phyloP scores from a whole-genome alignment of 2,888 invertebrate genomes.

The Ferrisia virgata region DNA sequence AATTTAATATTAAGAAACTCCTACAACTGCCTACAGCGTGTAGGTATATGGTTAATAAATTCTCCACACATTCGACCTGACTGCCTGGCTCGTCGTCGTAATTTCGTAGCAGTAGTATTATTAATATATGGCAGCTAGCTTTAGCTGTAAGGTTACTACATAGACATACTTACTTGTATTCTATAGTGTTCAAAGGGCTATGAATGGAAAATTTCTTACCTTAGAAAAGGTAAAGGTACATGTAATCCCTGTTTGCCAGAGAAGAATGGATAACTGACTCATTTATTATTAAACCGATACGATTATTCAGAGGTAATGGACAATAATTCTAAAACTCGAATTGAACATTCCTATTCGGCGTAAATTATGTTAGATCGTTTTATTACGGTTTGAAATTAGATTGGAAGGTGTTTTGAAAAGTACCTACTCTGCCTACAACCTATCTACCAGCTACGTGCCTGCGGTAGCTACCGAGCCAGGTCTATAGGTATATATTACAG shows the following conservation, averaged over 20 bases:
- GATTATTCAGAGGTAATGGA: slow-evolving; percentile 14
- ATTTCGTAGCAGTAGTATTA: not conserved
- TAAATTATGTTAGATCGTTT: not conserved
- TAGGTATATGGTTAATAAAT: not conserved
- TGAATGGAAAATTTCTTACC: slow-evolving; percentile 16
- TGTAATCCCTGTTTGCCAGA: not conserved
- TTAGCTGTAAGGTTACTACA: not conserved
- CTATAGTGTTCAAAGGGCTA: slow-evolving; percentile 12
- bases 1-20: not conserved
- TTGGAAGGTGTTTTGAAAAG: not conserved
- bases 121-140: not conserved
- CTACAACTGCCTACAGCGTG: too few relatives aligned
- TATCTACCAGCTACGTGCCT: too few relatives aligned
- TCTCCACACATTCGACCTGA: slow-evolving; percentile 16
- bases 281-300: slow-evolving; percentile 19
- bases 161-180: too few relatives aligned
- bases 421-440: too few relatives aligned
- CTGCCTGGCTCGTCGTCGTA: too few relatives aligned
- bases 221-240: not conserved
- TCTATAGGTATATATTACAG: too few relatives aligned
- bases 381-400: not conserved
- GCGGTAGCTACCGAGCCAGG: too few relatives aligned
- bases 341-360: not conserved
- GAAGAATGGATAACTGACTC: not conserved
- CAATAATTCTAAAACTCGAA: not conserved